A percentile compares a stretch with the other conserved stretches of the same genome.
phyloP scores from a whole-genome alignment of 2,888 invertebrate species.

The Malthinus flaveolus region DNA sequence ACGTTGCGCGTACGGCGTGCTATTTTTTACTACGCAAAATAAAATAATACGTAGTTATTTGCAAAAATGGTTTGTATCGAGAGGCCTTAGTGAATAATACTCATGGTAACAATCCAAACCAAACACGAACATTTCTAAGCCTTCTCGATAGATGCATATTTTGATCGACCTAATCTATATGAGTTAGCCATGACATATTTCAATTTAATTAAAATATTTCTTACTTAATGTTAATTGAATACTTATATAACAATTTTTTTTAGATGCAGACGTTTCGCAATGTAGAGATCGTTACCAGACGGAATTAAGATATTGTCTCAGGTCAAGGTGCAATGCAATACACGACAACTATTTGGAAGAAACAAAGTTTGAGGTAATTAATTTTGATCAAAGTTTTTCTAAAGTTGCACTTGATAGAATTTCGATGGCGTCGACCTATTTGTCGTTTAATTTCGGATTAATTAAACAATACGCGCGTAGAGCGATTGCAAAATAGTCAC shows the following conservation, averaged over 20 bases:
- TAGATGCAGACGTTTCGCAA: conserved; percentile 39
- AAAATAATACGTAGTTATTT: too few species aligned
- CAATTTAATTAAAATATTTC: conserved; percentile 7
- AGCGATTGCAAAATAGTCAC: too few species aligned
- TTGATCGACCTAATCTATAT: conserved; percentile 1
- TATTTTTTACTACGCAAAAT: too few species aligned
- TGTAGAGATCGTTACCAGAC: conserved; percentile 43
- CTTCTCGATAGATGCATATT: background rate
- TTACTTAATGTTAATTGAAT: background rate
- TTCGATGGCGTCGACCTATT: too few species aligned
- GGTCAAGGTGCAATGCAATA: conserved; percentile 48
- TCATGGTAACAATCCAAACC: too few species aligned
- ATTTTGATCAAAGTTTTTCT: background rate
- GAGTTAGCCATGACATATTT: conserved; percentile 6
- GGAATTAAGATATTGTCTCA: conserved; percentile 47
- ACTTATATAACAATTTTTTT: conserved; percentile 29
- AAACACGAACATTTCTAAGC: too few species aligned
- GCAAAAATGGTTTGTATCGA: too few species aligned
- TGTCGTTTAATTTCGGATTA: too few species aligned
- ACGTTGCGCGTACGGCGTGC: too few species aligned
- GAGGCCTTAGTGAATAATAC: too few species aligned
- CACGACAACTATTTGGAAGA: conserved; percentile 37
- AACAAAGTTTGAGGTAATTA: conserved; percentile 34
- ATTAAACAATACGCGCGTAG: too few species aligned
- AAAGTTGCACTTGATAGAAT: background rate